Base-by-base conservation (phyloP, 2,113 vertebrate genomes). In the Neolamprologus hecqui region DNA sequence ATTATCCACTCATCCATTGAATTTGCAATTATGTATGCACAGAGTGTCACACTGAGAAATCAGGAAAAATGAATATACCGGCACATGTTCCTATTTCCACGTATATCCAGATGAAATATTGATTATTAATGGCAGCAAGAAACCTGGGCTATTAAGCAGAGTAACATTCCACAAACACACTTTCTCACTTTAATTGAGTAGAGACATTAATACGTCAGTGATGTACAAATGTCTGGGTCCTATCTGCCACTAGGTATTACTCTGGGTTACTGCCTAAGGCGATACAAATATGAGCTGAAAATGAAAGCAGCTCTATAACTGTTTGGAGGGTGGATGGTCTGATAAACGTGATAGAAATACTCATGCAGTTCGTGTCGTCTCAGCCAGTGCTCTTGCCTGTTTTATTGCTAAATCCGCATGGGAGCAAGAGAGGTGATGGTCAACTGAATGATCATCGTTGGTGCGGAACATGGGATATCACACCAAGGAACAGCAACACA, bases 271-370 rank as follows among this genome's bases (percentile, higher is more conserved):
- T 86, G 95, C 95, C 95, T 88, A 12, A 81, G 93, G 94, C 92
- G 49, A 53, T 89, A 94, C 94, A 94, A 95, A 93, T 92, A 91
- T 90, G 90, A 93, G 89, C 86, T 60, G 91, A 93, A 93, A 95
- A 94, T 92, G 93, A 93, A 94, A 94, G 94, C 88, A 91, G 88
- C 94, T 91, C 89, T 84, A 80, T 89, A 91, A 92, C 90, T 90
- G 88, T 93, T 93, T 89, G 87, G 89, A 88, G 85, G 86, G 86
- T 82, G 90, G 88, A 90, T 90, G 94, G 88, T 91, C 88, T 90
- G 94, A 93, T 90, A 92, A 93, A 94, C 91, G 87, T 92, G 93
- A 94, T 86, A 14, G 89, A 94, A 95, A 94, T 93, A 85, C 91
- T 92, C 82, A 88, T 84, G 87, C 79, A 91, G 93, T 86, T 93